Base-by-base conservation (phyloP, 2,797 vertebrate genomes). In the Percopsis omiscomaycus region DNA sequence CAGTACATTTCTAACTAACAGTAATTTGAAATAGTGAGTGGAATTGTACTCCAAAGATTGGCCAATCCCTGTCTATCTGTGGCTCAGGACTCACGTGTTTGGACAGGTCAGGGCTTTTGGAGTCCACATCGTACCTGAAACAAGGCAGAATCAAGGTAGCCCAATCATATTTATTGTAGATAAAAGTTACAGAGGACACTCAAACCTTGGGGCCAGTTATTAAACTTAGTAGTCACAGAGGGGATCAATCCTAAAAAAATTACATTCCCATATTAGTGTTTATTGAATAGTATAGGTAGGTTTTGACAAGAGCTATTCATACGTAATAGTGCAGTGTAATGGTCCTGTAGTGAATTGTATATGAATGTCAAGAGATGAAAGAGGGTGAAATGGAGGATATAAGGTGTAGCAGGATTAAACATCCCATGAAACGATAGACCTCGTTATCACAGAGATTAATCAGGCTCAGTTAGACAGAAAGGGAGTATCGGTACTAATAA, bases 31-130 rank as follows among this genome's bases (percentile, higher is more conserved):
- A 42, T 42, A 9, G 8, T 42, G 37, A 42, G 6, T 42, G 37
- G 6, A 42, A 42, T 67, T 68, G 63, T 27, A 58, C 29, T 55
- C 11, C 58, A 77, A 37, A 10, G 57, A 68, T 37, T 59, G 57
- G 53, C 47, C 61, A 51, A 51, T 81, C 57, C 59, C 63, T 79
- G 28, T 57, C 77, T 74, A 72, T 79, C 73, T 68, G 67, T 59
- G 76, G 73, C 64, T 77, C 44, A 58, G 48, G n/a, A 93, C 96
- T 96, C 90, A 98, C 96, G 2, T 98, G 96, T 92, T 98, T 98
- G 73, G 96, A 95, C 63, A 98, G 89, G 78, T 98, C 96, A 1
- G 95, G 95, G 83, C 95, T 98, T 89, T 97, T 98, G 58, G 96
- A 97, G 84, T 98, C 96, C 29, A 98, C 95, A 45, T 98, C 96